Evolutionary conservation across 2,888 invertebrate species (phyloP), one percentile per base, ranked within the genome.

Genomic region (Sarcophaga caerulescens): DNA sequence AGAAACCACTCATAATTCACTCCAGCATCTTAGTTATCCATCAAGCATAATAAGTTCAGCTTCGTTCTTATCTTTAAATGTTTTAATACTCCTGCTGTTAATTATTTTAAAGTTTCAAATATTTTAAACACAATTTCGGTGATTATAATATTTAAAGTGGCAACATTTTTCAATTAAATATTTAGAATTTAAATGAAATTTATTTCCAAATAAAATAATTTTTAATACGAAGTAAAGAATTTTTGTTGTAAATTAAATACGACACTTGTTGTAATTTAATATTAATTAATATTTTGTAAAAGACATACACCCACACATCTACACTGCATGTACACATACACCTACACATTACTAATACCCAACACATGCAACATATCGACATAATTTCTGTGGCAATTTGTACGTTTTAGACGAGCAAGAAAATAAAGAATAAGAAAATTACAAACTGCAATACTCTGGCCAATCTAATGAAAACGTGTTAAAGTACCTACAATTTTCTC

Each of bases 191-290:
- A 35, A 35, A 35, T 35, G 35, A 35, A 35, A 35, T 8, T 35
- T 8, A 35, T 8, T 35, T 35, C 2, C 35, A 8, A 35, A 35
- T 35, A 35, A 35, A 35, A 35, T 35, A 8, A 10, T 35, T 35
- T 35, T 8, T 35, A 35, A 35, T 35, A 2, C 8, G 8, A 35
- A 2, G 10, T 10, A 2, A 35, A 35, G 35, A 8, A 8, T 35
- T 35, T 35, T 35, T 45, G 45, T 57, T 45, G 59, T 47, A 57
- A 83, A 85, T 85, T 83, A 66, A 85, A 83, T 85, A 76, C 76
- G 69, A 81, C 85, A 83, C 85, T 85, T 83, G 80, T 35, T 74
- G 74, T 77, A 85, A 81, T 85, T 85, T 60, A 83, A 83, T 82
- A 77, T 80, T 80, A 83, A 85, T 83, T 85, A 85, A 83, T 80